Evolutionary conservation across 2,888 invertebrate genomes (phyloP).

Genomic region (Hedychridium roseum): DNA sequence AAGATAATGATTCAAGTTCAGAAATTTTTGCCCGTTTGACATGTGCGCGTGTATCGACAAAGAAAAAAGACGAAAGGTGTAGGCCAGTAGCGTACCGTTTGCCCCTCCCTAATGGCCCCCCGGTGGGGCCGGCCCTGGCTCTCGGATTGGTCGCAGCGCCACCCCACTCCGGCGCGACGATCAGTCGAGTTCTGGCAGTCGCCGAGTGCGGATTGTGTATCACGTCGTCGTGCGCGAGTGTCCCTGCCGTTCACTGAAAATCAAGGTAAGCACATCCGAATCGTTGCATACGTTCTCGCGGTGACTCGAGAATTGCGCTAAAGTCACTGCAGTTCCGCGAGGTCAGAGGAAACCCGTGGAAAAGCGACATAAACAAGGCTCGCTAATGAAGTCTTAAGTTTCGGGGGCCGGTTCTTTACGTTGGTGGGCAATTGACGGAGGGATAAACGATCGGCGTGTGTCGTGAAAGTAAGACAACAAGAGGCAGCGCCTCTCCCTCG

Average conservation of each 20-base stretch:
- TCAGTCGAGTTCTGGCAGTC: slow-evolving; percentile 54
- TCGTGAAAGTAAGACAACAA: slow-evolving; percentile 21
- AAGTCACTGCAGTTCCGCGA: no score
- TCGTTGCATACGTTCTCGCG: no score
- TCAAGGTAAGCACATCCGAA: slow-evolving; percentile 50
- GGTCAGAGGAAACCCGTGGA: no score
- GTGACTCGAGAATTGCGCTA: no score
- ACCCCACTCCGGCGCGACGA: slow-evolving; percentile 23
- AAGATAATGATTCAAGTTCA: no score
- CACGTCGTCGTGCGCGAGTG: slow-evolving; percentile 31
- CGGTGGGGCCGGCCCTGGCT: slow-evolving; percentile 1
- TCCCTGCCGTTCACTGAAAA: slow-evolving; percentile 42
- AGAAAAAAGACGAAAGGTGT: no score
- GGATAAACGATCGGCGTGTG: slow-evolving; percentile 6
- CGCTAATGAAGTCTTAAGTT: no score
- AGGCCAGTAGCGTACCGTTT: neutral
- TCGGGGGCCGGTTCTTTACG: no score
- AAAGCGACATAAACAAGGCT: no score
- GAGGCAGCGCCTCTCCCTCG: slow-evolving; percentile 38
- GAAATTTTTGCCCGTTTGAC: no score
- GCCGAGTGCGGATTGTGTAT: slow-evolving; percentile 36
- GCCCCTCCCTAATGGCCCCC: slow-evolving; percentile 1
- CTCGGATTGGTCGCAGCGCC: slow-evolving; percentile 26
- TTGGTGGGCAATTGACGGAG: neutral
- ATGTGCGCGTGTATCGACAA: no score